These are phyloP conservation scores for Embiotoca jacksoni DNA, from an alignment of 2,113 vertebrate species.

Conservation along the genomic window DNA sequence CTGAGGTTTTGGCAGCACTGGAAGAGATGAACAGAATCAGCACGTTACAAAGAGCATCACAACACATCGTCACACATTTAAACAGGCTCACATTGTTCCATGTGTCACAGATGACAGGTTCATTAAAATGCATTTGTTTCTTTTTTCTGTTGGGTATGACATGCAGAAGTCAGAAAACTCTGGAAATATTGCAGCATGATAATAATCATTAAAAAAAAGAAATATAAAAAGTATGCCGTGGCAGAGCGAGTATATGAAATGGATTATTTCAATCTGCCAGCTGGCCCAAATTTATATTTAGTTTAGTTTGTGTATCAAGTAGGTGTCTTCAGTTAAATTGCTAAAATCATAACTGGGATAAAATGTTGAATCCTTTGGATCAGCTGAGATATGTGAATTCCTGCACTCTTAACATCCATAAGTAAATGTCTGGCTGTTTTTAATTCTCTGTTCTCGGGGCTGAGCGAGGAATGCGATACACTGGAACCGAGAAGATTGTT, in stretches of 20 bases:
- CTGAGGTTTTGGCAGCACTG: slow-evolving; percentile 86
- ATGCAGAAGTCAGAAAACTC: too few relatives aligned
- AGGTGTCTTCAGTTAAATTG: slow-evolving; percentile 16
- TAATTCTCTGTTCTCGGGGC: slow-evolving; percentile 65
- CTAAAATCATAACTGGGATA: slow-evolving; percentile 21
- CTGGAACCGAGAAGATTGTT: slow-evolving; percentile 67
- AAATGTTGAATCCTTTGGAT: slow-evolving; percentile 21
- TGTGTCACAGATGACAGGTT: neutral
- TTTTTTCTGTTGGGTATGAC: too few relatives aligned
- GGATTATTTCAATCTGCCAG: slow-evolving; percentile 4
- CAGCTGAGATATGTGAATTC: slow-evolving; percentile 52
- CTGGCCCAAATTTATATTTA: neutral
- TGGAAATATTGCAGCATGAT: too few relatives aligned
- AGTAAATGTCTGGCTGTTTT: slow-evolving; percentile 70
- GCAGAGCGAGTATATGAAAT: neutral
- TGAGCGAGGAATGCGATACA: slow-evolving; percentile 62
- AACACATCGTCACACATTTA: neutral
- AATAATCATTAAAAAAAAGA: neutral
- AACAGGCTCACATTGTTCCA: neutral
- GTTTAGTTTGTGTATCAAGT: neutral
- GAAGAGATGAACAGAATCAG: neutral
- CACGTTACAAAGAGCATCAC: neutral
- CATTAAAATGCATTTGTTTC: neutral
- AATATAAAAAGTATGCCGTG: neutral
- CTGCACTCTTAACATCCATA: slow-evolving; percentile 56